phyloP scores from a whole-genome alignment of 2,113 vertebrate species.

The Coptodon rendalli region DNA sequence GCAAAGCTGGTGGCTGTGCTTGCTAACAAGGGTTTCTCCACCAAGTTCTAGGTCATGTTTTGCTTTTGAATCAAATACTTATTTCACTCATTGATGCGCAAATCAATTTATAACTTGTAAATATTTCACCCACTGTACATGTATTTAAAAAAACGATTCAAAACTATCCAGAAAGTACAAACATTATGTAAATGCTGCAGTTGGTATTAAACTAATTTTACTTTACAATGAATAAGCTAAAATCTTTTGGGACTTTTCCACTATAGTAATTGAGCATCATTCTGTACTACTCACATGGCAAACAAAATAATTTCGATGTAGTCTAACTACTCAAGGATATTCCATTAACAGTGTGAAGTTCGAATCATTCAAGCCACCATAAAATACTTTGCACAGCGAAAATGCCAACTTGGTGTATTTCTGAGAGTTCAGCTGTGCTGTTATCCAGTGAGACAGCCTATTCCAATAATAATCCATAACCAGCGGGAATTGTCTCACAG shows the following conservation, averaged over 20 bases:
- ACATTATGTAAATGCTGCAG: background rate
- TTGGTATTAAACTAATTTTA: background rate
- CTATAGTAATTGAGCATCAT: background rate
- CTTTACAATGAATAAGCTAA: background rate
- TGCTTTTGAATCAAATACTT: background rate
- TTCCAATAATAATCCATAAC: constrained; percentile 36
- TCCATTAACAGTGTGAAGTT: background rate
- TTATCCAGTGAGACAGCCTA: background rate
- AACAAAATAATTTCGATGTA: background rate
- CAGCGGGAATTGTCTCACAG: background rate
- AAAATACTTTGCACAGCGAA: background rate
- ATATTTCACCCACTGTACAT: background rate
- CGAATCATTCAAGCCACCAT: background rate
- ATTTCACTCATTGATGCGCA: background rate
- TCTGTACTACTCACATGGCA: background rate
- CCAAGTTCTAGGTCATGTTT: background rate
- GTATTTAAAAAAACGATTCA: background rate
- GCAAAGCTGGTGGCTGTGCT: background rate
- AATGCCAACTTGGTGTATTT: background rate
- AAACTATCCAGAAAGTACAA: background rate
- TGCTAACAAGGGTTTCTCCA: background rate
- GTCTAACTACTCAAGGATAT: background rate
- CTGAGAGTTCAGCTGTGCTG: background rate
- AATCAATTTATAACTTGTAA: background rate
- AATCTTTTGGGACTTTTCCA: background rate